These are phyloP conservation scores for Tachycineta bicolor DNA, from an alignment of 2,113 vertebrate species.

Conservation along the genomic window DNA sequence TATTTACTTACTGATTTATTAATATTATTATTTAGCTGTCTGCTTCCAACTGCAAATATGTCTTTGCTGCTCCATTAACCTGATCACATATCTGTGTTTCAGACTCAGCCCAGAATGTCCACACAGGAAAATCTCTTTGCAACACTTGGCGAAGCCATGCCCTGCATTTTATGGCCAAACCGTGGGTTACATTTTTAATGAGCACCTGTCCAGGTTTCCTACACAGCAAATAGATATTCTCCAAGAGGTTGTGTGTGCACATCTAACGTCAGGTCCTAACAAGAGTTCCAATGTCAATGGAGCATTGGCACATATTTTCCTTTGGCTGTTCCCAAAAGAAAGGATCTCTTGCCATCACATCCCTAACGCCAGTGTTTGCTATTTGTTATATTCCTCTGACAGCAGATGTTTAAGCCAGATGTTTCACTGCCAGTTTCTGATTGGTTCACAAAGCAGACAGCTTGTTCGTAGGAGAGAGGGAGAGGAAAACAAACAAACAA, in stretches of 20 bases:
- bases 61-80: slow-evolving; percentile 22
- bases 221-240: neutral
- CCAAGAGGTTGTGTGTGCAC: neutral
- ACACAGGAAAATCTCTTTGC: slow-evolving; percentile 2
- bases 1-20: slow-evolving; percentile 44
- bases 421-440: slow-evolving; percentile 12
- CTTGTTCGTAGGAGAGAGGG: neutral
- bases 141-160: neutral
- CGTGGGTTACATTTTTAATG: neutral
- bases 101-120: neutral
- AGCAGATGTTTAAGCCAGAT: slow-evolving; percentile 64
- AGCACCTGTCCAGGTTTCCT: neutral
- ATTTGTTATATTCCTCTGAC: neutral
- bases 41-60: slow-evolving; percentile 27
- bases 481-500: neutral
- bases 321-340: neutral
- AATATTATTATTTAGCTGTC: slow-evolving; percentile 41
- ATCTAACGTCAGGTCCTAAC: neutral
- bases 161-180: neutral
- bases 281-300: neutral
- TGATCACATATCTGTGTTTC: neutral
- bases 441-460: neutral
- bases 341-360: neutral
- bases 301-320: neutral
- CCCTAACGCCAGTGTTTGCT: neutral